Percentiles rank a stretch among this genome's conserved stretches.
Evolutionary conservation across 2,113 vertebrate genomes (phyloP).

Genomic region (Alexandromys fortis): DNA sequence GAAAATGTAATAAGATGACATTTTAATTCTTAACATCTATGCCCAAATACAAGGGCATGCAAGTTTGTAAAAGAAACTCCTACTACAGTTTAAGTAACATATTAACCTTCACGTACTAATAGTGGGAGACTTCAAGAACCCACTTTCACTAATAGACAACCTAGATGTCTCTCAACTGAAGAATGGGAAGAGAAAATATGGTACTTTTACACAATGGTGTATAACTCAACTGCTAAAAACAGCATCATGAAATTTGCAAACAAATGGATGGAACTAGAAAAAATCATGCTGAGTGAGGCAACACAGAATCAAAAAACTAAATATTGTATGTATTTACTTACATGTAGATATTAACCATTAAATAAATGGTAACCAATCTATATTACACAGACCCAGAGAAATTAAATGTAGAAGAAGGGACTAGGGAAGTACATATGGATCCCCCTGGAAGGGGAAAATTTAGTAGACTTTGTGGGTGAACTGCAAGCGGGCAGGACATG

Average conservation of each 20-base stretch:
- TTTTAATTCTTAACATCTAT: too few species aligned
- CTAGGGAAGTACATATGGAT: neutral
- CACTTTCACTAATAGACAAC: neutral
- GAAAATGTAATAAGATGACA: neutral
- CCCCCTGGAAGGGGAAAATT: neutral
- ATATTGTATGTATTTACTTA: neutral
- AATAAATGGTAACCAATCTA: neutral
- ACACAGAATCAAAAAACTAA: neutral
- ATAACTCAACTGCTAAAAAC: neutral
- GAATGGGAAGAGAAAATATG: neutral
- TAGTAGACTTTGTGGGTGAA: neutral
- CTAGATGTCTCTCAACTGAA: neutral
- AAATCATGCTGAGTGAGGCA: neutral
- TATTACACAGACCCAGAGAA: neutral
- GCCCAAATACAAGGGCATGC: neutral
- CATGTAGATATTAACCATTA: neutral
- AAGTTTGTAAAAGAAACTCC: neutral
- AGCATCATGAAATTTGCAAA: neutral
- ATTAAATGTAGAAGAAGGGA: neutral
- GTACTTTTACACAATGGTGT: neutral
- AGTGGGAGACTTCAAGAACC: too few species aligned
- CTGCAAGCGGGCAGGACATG: neutral
- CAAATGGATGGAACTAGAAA: neutral
- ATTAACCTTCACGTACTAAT: neutral
- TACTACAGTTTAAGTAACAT: neutral